A percentile compares a stretch with the other conserved stretches of the same genome.
Conservation (phyloP, 1,140 invertebrate species). For the Matsumurasca onukii region DNA sequence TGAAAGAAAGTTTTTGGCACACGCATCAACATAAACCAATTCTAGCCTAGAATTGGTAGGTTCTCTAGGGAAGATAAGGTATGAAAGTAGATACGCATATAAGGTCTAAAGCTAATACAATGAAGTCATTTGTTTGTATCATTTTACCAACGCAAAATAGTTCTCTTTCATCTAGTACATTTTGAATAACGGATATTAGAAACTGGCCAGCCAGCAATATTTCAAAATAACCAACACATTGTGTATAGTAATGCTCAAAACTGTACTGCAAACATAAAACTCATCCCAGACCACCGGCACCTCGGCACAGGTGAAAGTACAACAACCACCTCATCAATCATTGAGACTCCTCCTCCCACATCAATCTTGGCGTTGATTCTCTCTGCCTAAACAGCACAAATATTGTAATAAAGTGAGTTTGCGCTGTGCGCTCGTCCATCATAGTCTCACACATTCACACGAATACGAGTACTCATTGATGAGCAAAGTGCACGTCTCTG, state of each 20-base stretch:
- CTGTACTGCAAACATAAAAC: neutral
- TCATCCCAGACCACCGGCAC: neutral
- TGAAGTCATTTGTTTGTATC: neutral
- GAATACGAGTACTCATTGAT: too few species aligned
- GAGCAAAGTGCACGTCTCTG: too few species aligned
- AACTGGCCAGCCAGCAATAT: too few species aligned
- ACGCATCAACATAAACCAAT: neutral
- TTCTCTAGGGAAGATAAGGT: neutral
- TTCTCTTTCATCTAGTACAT: too few species aligned
- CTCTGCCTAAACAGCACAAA: constrained; percentile 6
- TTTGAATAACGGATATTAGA: too few species aligned
- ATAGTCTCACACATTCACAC: too few species aligned
- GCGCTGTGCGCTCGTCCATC: neutral
- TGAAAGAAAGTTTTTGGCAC: too few species aligned
- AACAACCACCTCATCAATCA: neutral
- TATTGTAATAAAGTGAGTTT: neutral
- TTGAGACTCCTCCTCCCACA: neutral
- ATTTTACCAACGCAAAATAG: too few species aligned
- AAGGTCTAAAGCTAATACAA: neutral
- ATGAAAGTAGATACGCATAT: neutral
- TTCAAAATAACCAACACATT: too few species aligned
- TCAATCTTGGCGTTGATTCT: constrained; percentile 4
- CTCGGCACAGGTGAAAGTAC: neutral
- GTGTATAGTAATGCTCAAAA: too few species aligned
- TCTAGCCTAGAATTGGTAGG: neutral